phyloP scores from a whole-genome alignment of 2,113 vertebrate genomes.

The Ictidomys tridecemlineatus region DNA sequence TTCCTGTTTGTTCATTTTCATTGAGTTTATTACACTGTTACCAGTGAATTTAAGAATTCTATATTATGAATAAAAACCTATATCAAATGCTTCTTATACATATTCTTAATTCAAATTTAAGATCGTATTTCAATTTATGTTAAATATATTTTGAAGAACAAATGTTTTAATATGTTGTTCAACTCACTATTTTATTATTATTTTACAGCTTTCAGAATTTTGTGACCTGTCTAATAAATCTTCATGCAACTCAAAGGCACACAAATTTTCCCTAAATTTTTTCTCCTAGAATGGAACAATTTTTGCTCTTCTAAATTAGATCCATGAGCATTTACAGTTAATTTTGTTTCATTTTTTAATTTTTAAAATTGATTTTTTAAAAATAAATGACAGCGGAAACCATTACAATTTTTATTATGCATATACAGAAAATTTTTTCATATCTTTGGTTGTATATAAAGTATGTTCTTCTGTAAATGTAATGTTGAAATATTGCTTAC shows the following conservation, averaged over 20 bases:
- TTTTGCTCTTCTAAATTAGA: background rate
- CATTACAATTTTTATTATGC: too few species aligned
- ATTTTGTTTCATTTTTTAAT: background rate
- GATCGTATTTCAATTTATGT: background rate
- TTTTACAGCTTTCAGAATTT: background rate
- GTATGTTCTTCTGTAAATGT: too few species aligned
- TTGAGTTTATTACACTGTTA: background rate
- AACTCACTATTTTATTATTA: background rate
- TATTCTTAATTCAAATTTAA: background rate
- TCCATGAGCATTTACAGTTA: background rate
- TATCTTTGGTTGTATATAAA: too few species aligned
- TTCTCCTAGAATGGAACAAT: background rate
- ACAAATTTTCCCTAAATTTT: background rate
- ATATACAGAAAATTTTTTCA: too few species aligned
- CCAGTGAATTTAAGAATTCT: background rate
- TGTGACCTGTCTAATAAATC: background rate
- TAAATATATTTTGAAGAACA: background rate
- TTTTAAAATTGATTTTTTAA: too few species aligned
- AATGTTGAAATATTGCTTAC: background rate
- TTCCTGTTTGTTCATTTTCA: background rate
- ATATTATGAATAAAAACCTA: background rate
- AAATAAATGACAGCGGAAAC: too few species aligned
- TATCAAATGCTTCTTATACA: background rate
- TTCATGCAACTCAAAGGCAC: background rate
- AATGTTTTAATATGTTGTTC: background rate